Evolutionary conservation across 2,797 vertebrate genomes (phyloP), one percentile per base, ranked within the genome.

Genomic region (Orestias chungarensis): DNA sequence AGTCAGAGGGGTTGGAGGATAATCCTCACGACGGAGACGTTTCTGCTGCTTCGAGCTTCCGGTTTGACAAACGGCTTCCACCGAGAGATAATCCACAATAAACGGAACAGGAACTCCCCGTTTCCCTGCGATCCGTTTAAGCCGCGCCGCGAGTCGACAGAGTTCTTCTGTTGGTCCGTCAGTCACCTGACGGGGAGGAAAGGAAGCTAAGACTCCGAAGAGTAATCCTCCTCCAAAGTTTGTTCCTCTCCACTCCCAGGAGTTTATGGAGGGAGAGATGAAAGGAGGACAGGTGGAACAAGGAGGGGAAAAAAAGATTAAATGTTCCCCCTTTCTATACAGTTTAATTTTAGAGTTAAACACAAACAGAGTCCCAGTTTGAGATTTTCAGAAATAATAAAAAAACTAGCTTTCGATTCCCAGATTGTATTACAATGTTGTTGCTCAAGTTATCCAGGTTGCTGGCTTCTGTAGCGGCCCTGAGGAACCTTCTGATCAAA

Each of bases 41-140:
- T 78, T 77, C 57, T 0, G 55, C 68, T 71, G 44, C 49, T 70
- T 23, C 11, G 31, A 20, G 29, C 61, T 78, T 67, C 66, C 47
- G n/a, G 35, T 57, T 76, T 68, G 42, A 64, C 9, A 72, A 80
- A 31, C 6, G n/a, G n/a, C n/a, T n/a, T n/a, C n/a, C n/a, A n/a
- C n/a, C 0, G 38, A 10, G 10, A 74, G 83, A 87, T 87, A 85
- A 88, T 86, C 84, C 79, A 83, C 76, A 81, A 81, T 74, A 83
- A 87, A 88, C 87, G 86, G 1, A 1, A 27, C 44, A 18, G 82
- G 50, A 64, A 55, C 8, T 62, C 81, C 73, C 85, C 76, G 82
- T 79, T 87, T 82, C 71, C 52, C 74, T 50, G 66, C 31, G 75
- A 80, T 77, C 72, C 42, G 75, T 80, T 67, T 82, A 78, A 88